Evolutionary conservation across 2,797 vertebrate genomes (phyloP).

Genomic region (Macroramphosus scolopax): DNA sequence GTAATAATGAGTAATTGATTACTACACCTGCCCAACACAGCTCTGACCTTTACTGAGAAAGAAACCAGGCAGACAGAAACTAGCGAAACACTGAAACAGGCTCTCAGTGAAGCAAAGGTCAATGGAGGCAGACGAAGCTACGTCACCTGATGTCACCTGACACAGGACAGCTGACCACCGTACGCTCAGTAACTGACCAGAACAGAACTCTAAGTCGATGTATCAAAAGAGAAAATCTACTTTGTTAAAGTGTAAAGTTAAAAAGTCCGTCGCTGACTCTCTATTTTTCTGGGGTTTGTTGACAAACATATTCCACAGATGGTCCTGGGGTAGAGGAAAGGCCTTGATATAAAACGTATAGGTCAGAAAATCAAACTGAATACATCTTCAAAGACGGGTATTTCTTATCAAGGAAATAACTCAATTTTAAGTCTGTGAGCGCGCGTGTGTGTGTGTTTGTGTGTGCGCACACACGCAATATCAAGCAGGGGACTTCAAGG

Average conservation of each 20-base stretch:
- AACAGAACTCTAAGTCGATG: no score
- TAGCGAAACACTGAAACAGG: constrained; percentile 17
- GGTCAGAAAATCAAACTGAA: constrained; percentile 67
- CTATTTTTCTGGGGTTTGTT: background rate
- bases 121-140: constrained; percentile 28
- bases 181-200: constrained; percentile 2
- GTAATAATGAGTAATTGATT: background rate
- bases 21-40: background rate
- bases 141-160: constrained; percentile 48
- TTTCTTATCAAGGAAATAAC: constrained; percentile 72
- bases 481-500: constrained; percentile 72
- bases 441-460: constrained; percentile 20
- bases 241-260: no score
- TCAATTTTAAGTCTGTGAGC: constrained; percentile 55
- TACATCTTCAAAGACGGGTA: constrained; percentile 66
- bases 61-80: constrained; percentile 15
- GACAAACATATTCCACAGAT: constrained; percentile 34
- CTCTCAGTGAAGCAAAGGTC: constrained; percentile 42
- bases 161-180: constrained; percentile 14
- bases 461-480: constrained; percentile 52
- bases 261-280: no score
- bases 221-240: no score
- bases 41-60: constrained; percentile 21
- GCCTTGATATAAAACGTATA: constrained; percentile 51
- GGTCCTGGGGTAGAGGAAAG: constrained; percentile 44